Conservation (phyloP, 2,113 vertebrate genomes). For the Panthera tigris region DNA sequence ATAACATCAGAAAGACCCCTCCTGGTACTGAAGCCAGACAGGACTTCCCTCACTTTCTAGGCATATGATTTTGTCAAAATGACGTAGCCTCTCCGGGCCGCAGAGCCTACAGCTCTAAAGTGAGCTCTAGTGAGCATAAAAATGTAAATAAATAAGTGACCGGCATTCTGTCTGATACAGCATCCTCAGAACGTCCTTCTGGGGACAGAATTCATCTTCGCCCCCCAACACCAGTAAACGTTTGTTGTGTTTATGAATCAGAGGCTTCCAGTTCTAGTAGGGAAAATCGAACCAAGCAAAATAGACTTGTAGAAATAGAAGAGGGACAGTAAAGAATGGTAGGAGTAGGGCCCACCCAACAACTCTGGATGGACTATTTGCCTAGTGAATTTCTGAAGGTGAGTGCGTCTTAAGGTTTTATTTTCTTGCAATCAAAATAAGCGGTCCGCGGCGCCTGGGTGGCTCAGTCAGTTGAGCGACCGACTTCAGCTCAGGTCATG, state of each 20-base stretch:
- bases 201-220: not conserved
- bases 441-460: accelerated
- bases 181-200: not conserved
- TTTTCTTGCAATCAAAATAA: not conserved
- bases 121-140: not conserved
- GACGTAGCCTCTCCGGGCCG: not conserved
- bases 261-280: not conserved
- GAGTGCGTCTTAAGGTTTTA: not conserved
- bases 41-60: not conserved
- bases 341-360: not conserved
- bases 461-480: too few relatives aligned
- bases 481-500: too few relatives aligned
- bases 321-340: not conserved
- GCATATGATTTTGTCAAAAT: not conserved
- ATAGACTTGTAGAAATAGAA: not conserved
- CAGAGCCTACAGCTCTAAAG: not conserved
- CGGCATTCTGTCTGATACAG: too few relatives aligned
- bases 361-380: accelerated
- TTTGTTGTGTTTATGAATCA: not conserved
- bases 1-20: not conserved
- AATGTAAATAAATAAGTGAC: not conserved
- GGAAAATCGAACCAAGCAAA: not conserved
- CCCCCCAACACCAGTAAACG: not conserved
- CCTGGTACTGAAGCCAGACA: not conserved
- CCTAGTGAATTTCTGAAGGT: not conserved